These are phyloP conservation scores for Monochamus saltuarius DNA, from an alignment of 1,140 invertebrate genomes.

Conservation along the genomic window DNA sequence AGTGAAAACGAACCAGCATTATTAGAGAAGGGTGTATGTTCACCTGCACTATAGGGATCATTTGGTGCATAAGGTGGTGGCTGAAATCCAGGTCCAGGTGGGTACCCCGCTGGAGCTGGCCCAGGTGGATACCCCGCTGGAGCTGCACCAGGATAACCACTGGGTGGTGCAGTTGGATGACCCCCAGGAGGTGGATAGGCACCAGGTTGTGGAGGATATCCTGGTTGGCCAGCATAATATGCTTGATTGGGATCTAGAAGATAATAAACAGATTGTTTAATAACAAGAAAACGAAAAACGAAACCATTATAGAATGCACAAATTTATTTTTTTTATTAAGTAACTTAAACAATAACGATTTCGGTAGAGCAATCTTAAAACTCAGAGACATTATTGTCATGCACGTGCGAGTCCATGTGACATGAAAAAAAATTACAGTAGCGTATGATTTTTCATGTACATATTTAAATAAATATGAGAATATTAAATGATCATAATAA, in stretches of 20 bases:
- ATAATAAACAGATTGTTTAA: background rate
- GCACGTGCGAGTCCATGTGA: too few species aligned
- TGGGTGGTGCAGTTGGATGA: conserved; percentile 49
- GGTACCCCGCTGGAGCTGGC: conserved; percentile 55
- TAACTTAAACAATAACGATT: too few species aligned
- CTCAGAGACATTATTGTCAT: too few species aligned
- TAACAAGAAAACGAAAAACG: background rate
- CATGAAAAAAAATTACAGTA: too few species aligned
- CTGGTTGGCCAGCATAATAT: conserved; percentile 43
- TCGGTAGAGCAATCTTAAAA: too few species aligned
- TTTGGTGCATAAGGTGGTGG: conserved; percentile 22
- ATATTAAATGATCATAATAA: too few species aligned
- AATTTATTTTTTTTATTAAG: too few species aligned
- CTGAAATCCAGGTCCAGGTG: conserved; percentile 32
- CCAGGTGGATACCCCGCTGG: conserved; percentile 54
- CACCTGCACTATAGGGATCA: conserved; percentile 34
- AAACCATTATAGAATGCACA: too few species aligned
- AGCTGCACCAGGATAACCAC: conserved; percentile 52
- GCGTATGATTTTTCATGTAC: too few species aligned
- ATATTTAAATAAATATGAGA: too few species aligned
- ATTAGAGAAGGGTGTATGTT: conserved; percentile 39
- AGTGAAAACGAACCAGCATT: conserved; percentile 36
- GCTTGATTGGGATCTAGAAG: conserved; percentile 37
- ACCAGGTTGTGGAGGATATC: conserved; percentile 34
- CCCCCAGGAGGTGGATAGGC: conserved; percentile 29